Percentiles rank a stretch among this genome's conserved stretches.
These are phyloP conservation scores for Scelioninae gen. 2 DNA, from an alignment of 2,888 invertebrate genomes.

Conservation along the genomic window DNA sequence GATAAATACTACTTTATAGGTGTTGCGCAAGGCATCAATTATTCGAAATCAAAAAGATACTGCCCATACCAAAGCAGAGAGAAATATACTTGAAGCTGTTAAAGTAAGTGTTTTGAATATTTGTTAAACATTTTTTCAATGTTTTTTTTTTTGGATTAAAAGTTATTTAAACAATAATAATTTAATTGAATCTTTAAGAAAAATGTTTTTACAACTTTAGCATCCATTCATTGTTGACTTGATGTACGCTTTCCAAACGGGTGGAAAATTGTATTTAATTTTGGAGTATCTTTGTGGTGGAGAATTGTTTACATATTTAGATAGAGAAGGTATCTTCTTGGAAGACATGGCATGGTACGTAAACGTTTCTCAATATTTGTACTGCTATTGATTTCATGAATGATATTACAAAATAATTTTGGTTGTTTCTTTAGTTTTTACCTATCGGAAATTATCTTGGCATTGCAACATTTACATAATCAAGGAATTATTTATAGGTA, in stretches of 20 bases:
- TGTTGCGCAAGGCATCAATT: constrained; percentile 82
- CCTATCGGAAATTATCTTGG: constrained; percentile 97
- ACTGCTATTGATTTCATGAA: too few species aligned
- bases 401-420: too few species aligned
- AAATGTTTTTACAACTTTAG: constrained; percentile 75
- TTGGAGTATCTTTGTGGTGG: constrained; percentile 99
- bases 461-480: constrained; percentile 97
- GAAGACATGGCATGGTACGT: constrained; percentile 79
- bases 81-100: constrained; percentile 85
- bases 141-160: neutral
- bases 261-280: constrained; percentile 98
- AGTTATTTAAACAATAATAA: neutral
- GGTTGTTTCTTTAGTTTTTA: constrained; percentile 85
- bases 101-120: constrained; percentile 69
- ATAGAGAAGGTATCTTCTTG: constrained; percentile 98
- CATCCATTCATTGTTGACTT: constrained; percentile 99
- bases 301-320: constrained; percentile 99
- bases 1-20: constrained; percentile 61
- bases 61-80: constrained; percentile 86
- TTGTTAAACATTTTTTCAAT: neutral
- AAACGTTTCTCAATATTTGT: neutral
- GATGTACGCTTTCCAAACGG: constrained; percentile 99
- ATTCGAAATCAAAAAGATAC: constrained; percentile 87
- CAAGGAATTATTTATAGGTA: constrained; percentile 93
- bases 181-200: neutral